These are phyloP conservation scores for Channallabes apus DNA, from an alignment of 2,797 vertebrate species.

Conservation along the genomic window DNA sequence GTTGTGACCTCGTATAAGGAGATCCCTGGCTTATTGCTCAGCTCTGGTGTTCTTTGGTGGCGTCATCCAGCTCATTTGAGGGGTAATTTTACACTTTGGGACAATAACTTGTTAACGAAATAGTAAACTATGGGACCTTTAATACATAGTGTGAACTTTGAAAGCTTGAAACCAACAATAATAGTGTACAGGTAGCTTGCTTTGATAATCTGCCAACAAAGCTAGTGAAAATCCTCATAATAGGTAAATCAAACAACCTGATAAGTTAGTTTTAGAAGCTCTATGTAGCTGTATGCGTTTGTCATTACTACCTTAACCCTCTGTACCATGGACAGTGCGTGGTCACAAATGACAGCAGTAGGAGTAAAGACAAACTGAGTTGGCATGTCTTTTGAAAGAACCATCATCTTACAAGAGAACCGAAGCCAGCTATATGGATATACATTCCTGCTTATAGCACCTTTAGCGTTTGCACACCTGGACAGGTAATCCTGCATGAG, in stretches of 20 bases:
- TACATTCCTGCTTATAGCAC: background rate
- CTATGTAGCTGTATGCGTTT: background rate
- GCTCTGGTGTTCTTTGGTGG: too few species aligned
- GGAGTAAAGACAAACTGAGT: background rate
- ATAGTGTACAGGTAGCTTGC: background rate
- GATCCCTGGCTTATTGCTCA: too few species aligned
- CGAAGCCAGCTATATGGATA: background rate
- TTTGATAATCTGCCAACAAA: background rate
- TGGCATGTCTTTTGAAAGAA: background rate
- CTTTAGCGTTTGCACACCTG: constrained; percentile 5
- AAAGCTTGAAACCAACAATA: background rate
- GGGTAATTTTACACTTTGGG: too few species aligned
- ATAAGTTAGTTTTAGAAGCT: background rate
- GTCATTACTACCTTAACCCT: background rate
- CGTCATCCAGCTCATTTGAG: too few species aligned
- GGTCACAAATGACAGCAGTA: background rate
- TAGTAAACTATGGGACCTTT: too few species aligned
- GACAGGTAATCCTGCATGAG: background rate
- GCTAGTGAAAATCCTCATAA: background rate
- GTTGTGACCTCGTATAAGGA: too few species aligned
- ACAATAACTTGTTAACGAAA: too few species aligned
- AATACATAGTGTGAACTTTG: background rate
- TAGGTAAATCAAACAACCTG: background rate
- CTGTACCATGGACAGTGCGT: background rate
- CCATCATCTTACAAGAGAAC: background rate